Evolutionary conservation across 2,888 invertebrate genomes (phyloP), one percentile per base, ranked within the genome.

Genomic region (Drosophila kanekoi): DNA sequence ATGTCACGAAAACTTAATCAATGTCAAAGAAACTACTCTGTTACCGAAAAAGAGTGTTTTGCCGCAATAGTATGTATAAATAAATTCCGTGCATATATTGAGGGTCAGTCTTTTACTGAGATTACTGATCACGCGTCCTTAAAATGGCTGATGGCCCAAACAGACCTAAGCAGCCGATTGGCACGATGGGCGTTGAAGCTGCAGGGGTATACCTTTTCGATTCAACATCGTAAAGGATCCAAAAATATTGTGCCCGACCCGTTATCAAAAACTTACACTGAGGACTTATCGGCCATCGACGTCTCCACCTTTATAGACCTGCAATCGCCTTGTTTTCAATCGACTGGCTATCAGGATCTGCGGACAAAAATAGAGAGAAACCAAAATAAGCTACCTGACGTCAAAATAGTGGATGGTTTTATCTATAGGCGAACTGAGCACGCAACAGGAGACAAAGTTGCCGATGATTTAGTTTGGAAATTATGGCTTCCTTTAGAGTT

Each of bases 1-100:
- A 67, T 68, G 67, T 54, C 67, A 1, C 54, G 61, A 0, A 53
- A 64, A 33, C 18, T 68, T 8, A 59, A 56, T 23, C 23, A 47
- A 32, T 37, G 41, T 3, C 38, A 69, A 57, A 11, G 33, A 33
- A 33, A 33, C 33, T 33, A 9, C 11, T 40, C 35, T 0, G 56
- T 48, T 2, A 59, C 47, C 0, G 66, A 66, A 11, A 54, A 56
- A 40, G 58, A 67, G 6, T 52, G 66, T 11, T 41, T 56, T 3
- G 47, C 57, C 4, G 47, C 47, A 1, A 33, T 66, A 33, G 9
- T 33, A 9, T 20, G 20, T 4, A 13, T 63, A 14, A 14, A 13
- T 1, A 67, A 51, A 13, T 67, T 47, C 16, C 6, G 56, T 28
- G 28, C 57, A 0, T 66, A 65, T n/a, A 13, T 48, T 8, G 48